A percentile compares a stretch with the other conserved stretches of the same genome.
Evolutionary conservation across 2,888 invertebrate genomes (phyloP).

Genomic region (Danaus chrysippus): DNA sequence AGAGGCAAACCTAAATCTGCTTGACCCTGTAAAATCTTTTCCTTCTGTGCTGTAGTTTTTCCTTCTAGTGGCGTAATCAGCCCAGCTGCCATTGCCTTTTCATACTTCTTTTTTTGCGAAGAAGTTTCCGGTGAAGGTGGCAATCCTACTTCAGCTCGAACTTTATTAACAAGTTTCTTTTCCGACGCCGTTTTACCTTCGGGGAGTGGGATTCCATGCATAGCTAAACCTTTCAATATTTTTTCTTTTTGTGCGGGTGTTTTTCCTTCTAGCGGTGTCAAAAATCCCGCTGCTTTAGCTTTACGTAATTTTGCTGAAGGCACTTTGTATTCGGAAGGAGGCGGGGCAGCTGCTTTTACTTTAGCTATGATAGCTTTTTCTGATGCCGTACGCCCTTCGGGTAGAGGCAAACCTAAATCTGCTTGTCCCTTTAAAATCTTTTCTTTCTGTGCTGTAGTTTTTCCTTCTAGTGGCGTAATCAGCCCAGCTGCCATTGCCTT

Average conservation of each 20-base stretch:
- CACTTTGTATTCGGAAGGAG: slow-evolving; percentile 10
- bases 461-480: slow-evolving; percentile 36
- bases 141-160: slow-evolving; percentile 38
- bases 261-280: slow-evolving; percentile 38
- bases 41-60: slow-evolving; percentile 35
- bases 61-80: slow-evolving; percentile 41
- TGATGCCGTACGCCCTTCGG: slow-evolving; percentile 29
- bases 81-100: slow-evolving; percentile 34
- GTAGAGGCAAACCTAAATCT: slow-evolving; percentile 25
- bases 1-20: slow-evolving; percentile 36
- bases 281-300: slow-evolving; percentile 30
- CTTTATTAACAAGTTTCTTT: slow-evolving; percentile 34
- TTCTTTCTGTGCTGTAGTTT: slow-evolving; percentile 35
- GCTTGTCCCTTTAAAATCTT: slow-evolving; percentile 27
- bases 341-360: slow-evolving; percentile 10
- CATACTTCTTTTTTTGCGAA: slow-evolving; percentile 28
- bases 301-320: slow-evolving; percentile 32
- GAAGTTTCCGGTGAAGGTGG: slow-evolving; percentile 36
- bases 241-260: slow-evolving; percentile 37
- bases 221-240: slow-evolving; percentile 34
- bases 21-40: slow-evolving; percentile 36
- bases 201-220: slow-evolving; percentile 38
- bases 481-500: slow-evolving; percentile 37
- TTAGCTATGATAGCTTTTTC: slow-evolving; percentile 24
- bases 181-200: slow-evolving; percentile 39